Evolutionary conservation across 2,888 invertebrate genomes (phyloP).

Genomic region (Cataglyphis livida): DNA sequence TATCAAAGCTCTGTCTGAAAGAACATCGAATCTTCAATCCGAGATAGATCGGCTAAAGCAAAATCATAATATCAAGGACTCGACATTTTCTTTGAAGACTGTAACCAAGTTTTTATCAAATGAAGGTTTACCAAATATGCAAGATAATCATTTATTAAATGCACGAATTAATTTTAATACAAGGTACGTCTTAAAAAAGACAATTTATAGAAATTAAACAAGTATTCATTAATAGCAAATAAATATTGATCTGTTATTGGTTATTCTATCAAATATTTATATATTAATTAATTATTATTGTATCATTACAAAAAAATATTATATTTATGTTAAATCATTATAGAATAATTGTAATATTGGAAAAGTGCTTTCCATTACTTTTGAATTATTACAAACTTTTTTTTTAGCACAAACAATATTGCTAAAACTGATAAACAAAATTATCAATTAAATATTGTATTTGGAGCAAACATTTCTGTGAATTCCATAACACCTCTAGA

Average conservation of each 20-base stretch:
- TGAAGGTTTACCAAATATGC: not conserved
- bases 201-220: not conserved
- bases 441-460: not conserved
- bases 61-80: not conserved
- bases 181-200: constrained; percentile 7
- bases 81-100: no score
- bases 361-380: not conserved
- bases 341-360: not conserved
- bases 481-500: not conserved
- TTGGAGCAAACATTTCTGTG: no score
- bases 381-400: constrained; percentile 15
- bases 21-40: not conserved
- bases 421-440: not conserved
- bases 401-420: not conserved
- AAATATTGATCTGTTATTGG: not conserved
- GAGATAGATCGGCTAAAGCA: not conserved
- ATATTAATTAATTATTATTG: not conserved
- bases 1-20: not conserved
- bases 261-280: not conserved
- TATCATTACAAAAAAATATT: not conserved
- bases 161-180: not conserved
- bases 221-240: not conserved
- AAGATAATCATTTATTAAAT: not conserved
- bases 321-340: not conserved
- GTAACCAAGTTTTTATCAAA: not conserved